Conservation (phyloP, 2,797 vertebrate genomes). For the Steatocranus sp. region DNA sequence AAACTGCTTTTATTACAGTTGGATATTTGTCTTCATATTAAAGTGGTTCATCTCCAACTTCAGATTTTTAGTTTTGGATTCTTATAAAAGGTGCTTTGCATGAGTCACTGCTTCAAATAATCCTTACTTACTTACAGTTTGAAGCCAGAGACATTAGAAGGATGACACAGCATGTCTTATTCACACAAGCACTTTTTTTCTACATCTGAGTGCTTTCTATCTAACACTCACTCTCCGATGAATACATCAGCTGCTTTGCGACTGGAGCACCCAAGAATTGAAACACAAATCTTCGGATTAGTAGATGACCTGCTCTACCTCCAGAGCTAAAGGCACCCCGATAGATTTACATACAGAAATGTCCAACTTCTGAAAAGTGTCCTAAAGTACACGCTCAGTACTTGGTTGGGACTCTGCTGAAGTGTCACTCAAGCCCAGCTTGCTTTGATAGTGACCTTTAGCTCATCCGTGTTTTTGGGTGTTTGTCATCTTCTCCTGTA, state of each 20-base stretch:
- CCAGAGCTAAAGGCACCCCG: background rate
- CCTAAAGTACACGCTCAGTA: rapidly evolving
- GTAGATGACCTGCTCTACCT: background rate
- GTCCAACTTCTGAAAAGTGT: background rate
- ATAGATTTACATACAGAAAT: background rate
- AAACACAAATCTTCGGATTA: background rate
- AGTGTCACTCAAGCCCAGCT: background rate
- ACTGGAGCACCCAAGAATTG: background rate
- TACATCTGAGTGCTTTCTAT: background rate
- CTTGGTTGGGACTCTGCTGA: background rate
- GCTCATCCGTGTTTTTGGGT: background rate
- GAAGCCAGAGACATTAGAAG: background rate
- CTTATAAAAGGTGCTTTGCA: background rate
- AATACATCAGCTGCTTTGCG: background rate
- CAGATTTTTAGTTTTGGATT: background rate
- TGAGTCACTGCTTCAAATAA: background rate
- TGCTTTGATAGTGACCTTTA: background rate
- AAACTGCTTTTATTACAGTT: background rate
- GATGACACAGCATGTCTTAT: background rate
- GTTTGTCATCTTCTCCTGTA: background rate
- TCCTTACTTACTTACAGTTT: background rate
- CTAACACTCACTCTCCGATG: background rate
- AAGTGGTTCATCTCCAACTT: background rate
- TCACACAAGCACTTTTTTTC: background rate
- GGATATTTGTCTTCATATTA: background rate